phyloP scores from a whole-genome alignment of 2,888 invertebrate species.

The Vanessa cardui region DNA sequence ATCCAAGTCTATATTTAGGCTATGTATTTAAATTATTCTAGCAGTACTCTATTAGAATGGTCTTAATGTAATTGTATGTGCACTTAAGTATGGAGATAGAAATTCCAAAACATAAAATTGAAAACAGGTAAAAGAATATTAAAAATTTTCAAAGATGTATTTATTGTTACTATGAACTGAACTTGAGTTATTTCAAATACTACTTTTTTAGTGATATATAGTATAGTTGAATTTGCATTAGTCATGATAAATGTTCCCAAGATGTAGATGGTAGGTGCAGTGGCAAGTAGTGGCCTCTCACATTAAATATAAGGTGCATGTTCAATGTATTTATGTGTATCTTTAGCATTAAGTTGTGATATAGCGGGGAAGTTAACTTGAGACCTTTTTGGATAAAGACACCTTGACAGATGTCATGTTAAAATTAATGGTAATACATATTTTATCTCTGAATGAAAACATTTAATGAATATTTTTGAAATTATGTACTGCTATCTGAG shows the following conservation, averaged over 20 bases:
- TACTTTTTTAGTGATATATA: neutral
- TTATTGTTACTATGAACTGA: neutral
- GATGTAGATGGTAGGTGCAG: neutral
- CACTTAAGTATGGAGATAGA: neutral
- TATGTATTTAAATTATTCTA: slow-evolving; percentile 4
- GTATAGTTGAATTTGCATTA: slow-evolving; percentile 2
- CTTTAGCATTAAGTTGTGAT: slow-evolving; percentile 1
- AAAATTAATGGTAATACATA: too few species aligned
- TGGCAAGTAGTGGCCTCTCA: neutral
- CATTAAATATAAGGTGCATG: slow-evolving; percentile 11
- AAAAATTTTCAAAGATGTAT: neutral
- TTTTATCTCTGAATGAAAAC: too few species aligned
- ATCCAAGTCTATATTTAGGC: slow-evolving; percentile 10
- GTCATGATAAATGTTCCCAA: slow-evolving; percentile 11
- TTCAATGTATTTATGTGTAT: slow-evolving; percentile 4
- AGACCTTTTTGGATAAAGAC: neutral
- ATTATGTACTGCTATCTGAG: neutral
- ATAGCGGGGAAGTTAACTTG: neutral
- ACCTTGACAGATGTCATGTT: too few species aligned
- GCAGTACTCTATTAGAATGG: slow-evolving; percentile 1
- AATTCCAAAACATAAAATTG: neutral
- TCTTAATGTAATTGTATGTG: neutral
- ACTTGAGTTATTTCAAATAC: neutral
- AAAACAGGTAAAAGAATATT: neutral
- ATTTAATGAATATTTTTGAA: neutral